Evolutionary conservation across 2,888 invertebrate genomes (phyloP), one percentile per base, ranked within the genome.

Genomic region (Trichogramma evanescens): DNA sequence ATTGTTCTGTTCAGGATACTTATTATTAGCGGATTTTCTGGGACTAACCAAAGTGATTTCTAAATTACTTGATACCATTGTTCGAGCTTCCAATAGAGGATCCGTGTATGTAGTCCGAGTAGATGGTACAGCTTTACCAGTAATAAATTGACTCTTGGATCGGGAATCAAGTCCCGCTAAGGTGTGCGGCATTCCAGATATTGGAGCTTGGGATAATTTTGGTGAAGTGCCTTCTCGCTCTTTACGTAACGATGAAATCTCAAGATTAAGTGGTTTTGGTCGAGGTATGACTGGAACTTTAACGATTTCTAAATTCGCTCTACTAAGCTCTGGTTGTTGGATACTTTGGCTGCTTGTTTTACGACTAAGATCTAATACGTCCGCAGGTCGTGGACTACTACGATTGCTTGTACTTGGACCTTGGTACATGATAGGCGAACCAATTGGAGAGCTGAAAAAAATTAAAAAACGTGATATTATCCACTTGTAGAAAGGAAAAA

Each of bases 21-120:
- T 26, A 26, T 26, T 26, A 26, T 26, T 26, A 26, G 57, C 9
- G 1, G 56, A 48, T 52, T 70, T 70, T 42, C 73, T 74, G 0
- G 84, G 82, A 60, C 81, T 82, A 0, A 89, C 88, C 63, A 89
- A 72, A 0, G 89, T 89, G 40, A 89, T 89, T 71, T 89, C 89
- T 56, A 89, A 73, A 71, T 78, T 77, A 46, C 88, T 88, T 0
- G 87, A 84, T 0, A 86, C 85, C 43, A 87, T 78, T 5, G 78
- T 77, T 44, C 81, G 72, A 10, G 79, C 79, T 49, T 82, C 82
- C 50, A 82, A 70, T 48, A 79, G 72, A 8, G 57, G 55, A 8
- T 53, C n/a, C n/a, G 59, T 62, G 6, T 42, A 49, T 7, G 8
- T 43, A 5, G 13, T 8, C 9, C 43, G 10, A 1, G 54, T 46